Base-by-base conservation (phyloP, 1,140 invertebrate species). In the Probaryconus sp. region DNA sequence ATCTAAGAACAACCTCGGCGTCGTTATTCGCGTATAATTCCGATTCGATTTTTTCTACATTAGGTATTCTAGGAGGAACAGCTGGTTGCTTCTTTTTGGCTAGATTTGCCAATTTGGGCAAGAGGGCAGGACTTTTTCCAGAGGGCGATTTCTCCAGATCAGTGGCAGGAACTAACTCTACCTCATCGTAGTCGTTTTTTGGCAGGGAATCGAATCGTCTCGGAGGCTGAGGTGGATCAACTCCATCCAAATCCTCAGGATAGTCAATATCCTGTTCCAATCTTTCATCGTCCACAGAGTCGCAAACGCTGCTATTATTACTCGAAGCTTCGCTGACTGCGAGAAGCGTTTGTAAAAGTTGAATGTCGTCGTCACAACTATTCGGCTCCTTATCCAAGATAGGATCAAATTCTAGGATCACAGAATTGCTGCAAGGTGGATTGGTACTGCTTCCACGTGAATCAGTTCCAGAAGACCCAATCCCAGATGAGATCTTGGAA, bases 161-260 rank as follows among this genome's bases (percentile, higher is more conserved):
- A 0, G 21, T 5, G 7, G 7, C 26, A 10, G 72, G 40, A n/a
- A 80, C 43, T 24, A 79, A 72, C 17, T 86, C 85, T 0, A 83
- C 80, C 10, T 83, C 82, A 37, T 87, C 84, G 37, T 85, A 85
- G 5, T 86, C 83, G 47, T 83, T 80, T 30, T 86, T 85, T 0
- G 85, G 85, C 10, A 87, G 53, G 0, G 89, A 89, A 65, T 90
- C 88, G 28, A 85, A 86, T 45, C 89, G 79, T 20, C 81, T 84
- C 2, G 89, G 89, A 3, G 89, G 89, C 13, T 85, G 74, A 6
- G 89, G 89, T 3, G 89, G 88, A 28, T 71, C 80, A 7, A 81
- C 30, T 82, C 73, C 16, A 79, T 77, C 55, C 81, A 82, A 38
- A 75, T 77, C 78, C 2, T 78, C 78, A 9, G 75, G 42, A n/a